These are phyloP conservation scores for Orthosia gothica DNA, from an alignment of 2,888 invertebrate species.

Conservation along the genomic window DNA sequence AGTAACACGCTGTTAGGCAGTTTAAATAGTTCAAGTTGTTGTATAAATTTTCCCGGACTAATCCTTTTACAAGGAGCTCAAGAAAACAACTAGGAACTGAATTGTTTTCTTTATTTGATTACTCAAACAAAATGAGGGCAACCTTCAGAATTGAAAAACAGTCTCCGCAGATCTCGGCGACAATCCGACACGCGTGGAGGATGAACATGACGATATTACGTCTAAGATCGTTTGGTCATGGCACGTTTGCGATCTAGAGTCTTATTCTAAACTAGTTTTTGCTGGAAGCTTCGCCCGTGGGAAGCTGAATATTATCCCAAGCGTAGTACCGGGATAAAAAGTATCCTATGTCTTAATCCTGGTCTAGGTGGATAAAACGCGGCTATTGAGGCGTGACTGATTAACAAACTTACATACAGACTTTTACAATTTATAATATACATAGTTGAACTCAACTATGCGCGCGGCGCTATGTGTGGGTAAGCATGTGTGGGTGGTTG, in stretches of 20 bases:
- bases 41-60: background rate
- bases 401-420: too few relatives aligned
- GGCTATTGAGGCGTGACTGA: too few relatives aligned
- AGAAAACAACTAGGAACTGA: constrained; percentile 5
- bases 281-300: too few relatives aligned
- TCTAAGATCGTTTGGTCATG: background rate
- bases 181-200: constrained; percentile 13
- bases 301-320: too few relatives aligned
- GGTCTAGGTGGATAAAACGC: too few relatives aligned
- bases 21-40: background rate
- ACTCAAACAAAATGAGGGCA: constrained; percentile 12
- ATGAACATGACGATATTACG: background rate
- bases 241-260: background rate
- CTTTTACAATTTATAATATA: too few relatives aligned
- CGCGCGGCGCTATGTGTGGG: too few relatives aligned
- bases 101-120: constrained; percentile 30
- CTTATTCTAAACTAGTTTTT: background rate
- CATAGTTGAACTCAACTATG: too few relatives aligned
- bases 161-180: background rate
- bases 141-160: constrained; percentile 8
- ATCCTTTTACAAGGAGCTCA: background rate
- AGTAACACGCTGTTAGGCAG: too few relatives aligned
- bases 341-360: too few relatives aligned
- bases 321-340: too few relatives aligned
- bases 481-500: too few relatives aligned